phyloP scores from a whole-genome alignment of 2,797 vertebrate genomes.

The Myioborus miniatus region DNA sequence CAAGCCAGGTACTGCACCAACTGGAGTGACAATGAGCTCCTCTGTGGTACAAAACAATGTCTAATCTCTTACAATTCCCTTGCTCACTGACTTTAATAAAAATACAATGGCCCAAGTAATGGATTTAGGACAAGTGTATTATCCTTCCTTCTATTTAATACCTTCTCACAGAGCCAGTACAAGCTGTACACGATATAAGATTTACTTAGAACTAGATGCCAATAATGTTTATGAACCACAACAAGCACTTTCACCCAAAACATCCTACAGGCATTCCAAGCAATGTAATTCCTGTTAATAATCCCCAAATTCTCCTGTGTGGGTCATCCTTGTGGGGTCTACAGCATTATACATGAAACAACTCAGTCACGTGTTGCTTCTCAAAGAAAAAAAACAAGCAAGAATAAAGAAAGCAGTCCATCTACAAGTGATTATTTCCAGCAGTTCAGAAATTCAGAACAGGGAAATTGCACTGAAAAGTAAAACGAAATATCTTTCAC shows the following conservation, averaged over 20 bases:
- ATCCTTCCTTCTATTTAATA: neutral
- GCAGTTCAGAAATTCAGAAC: neutral
- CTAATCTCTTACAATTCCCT: slow-evolving; percentile 52
- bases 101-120: slow-evolving; percentile 39
- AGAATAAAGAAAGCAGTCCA: neutral
- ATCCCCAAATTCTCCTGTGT: neutral
- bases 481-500: neutral
- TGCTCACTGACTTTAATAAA: slow-evolving; percentile 47
- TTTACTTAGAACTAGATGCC: neutral
- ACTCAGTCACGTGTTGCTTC: neutral
- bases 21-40: neutral
- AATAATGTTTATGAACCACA: neutral
- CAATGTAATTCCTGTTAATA: neutral
- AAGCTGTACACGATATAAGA: neutral
- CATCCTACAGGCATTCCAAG: neutral
- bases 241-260: neutral
- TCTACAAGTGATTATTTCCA: neutral
- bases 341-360: neutral
- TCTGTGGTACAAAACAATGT: slow-evolving; percentile 22
- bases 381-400: neutral
- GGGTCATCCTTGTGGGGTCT: neutral
- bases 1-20: slow-evolving; percentile 9
- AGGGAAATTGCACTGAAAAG: neutral
- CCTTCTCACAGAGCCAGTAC: neutral
- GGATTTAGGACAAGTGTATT: slow-evolving; percentile 37